Evolutionary conservation across 2,888 invertebrate genomes (phyloP).

Genomic region (Antheraea assamensis): DNA sequence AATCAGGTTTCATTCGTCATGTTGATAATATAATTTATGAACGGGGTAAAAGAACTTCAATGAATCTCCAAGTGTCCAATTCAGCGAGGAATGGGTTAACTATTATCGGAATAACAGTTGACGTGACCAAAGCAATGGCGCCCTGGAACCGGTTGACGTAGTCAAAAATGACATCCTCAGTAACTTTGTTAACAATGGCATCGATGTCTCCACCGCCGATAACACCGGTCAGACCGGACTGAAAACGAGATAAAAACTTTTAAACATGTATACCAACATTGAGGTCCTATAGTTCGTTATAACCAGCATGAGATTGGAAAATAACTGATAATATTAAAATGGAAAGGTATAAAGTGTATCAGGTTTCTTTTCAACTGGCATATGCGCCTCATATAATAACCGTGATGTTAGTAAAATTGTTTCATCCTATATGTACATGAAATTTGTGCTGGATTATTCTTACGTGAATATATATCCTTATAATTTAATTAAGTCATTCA

Average conservation of each 20-base stretch:
- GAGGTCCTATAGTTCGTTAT: not conserved
- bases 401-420: no score
- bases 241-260: slow-evolving; percentile 25
- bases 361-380: no score
- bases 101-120: slow-evolving; percentile 28
- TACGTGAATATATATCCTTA: no score
- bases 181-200: slow-evolving; percentile 61
- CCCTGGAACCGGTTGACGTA: slow-evolving; percentile 68
- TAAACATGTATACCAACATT: not conserved
- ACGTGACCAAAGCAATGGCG: slow-evolving; percentile 44
- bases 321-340: no score
- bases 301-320: no score
- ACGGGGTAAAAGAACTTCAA: slow-evolving; percentile 31
- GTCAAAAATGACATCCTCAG: slow-evolving; percentile 64
- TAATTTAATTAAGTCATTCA: no score
- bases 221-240: slow-evolving; percentile 65
- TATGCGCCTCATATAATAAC: no score
- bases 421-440: no score
- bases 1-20: not conserved
- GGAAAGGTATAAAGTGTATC: no score
- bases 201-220: slow-evolving; percentile 76
- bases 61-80: slow-evolving; percentile 65
- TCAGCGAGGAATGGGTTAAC: slow-evolving; percentile 58
- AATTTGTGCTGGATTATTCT: no score
- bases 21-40: not conserved